Conservation (phyloP, 2,113 vertebrate genomes). For the Columba livia region DNA sequence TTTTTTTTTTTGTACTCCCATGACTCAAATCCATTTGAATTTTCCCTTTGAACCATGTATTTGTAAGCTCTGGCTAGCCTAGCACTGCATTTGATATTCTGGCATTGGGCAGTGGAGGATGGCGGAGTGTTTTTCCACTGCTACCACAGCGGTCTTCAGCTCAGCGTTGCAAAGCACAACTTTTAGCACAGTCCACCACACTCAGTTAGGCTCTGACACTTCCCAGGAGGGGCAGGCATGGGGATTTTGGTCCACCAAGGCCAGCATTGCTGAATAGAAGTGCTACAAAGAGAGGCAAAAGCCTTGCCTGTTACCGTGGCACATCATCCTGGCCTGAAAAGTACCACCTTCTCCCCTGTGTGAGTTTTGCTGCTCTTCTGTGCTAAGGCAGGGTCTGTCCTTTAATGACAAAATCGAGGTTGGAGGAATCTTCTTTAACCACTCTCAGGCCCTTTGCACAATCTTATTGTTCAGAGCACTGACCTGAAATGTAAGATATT, state of each 20-base stretch:
- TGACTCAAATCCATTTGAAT: slow-evolving; percentile 60
- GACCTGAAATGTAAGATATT: background rate
- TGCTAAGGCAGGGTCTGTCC: background rate
- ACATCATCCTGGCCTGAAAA: background rate
- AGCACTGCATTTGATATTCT: slow-evolving; percentile 33
- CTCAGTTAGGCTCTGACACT: background rate
- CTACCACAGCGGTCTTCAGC: background rate
- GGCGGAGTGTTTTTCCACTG: slow-evolving; percentile 49
- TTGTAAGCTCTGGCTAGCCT: slow-evolving; percentile 3
- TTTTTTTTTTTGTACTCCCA: slow-evolving; percentile 54
- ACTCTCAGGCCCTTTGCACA: background rate
- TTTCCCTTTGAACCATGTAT: slow-evolving; percentile 50
- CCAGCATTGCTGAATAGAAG: background rate
- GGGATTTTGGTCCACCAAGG: background rate
- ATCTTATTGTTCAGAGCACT: background rate
- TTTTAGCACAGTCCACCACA: background rate
- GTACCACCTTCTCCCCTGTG: background rate
- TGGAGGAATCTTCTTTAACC: background rate
- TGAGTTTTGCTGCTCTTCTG: background rate
- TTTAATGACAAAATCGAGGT: background rate
- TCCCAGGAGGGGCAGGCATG: background rate
- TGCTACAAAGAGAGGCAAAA: background rate
- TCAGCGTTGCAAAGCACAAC: background rate
- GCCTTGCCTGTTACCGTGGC: background rate
- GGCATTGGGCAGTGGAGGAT: slow-evolving; percentile 1